Base-by-base conservation (phyloP, 2,113 vertebrate genomes). In the Lepus europaeus region DNA sequence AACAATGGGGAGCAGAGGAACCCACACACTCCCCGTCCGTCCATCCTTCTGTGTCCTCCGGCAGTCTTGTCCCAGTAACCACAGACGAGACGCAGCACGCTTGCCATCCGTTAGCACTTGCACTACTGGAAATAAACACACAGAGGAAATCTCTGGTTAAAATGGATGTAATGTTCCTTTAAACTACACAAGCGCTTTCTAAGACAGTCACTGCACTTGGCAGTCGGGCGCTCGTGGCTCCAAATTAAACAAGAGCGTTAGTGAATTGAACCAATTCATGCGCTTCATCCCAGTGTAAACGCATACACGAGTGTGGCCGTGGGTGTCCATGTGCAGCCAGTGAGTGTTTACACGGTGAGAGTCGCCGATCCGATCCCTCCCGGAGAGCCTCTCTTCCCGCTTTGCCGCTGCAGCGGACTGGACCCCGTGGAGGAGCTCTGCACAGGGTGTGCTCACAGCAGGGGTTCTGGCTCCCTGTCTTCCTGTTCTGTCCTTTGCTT, bases 191-290 rank as follows among this genome's bases (percentile, higher is more conserved):
- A 81, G 94, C 25, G 27, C 94, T 96, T 97, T 96, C 97, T 97
- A 97, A 97, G 95, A 97, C 94, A 95, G 93, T 73, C 93, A 80
- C 90, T 91, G 87, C 56, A 9, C 90, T 95, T 96, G 95, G 95
- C 92, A 80, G 95, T 63, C 59, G 72, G 70, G 93, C 0, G 25
- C 53, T 93, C 63, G n/a, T 33, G 74, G 80, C 73, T 96, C 96
- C 97, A 97, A 96, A 96, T 93, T 96, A 97, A 97, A 97, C 95
- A 97, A 90, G 77, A 64, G 92, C 31, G 70, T 93, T 94, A 79
- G 95, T 97, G 96, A 97, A 97, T 96, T 53, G 78, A 96, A 87
- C 74, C 92, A 96, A 97, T 96, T 95, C 97, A 97, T 96, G 79
- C 56, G 63, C 77, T 87, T 68, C 13, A 0, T 79, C 87, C 93